These are phyloP conservation scores for Crambe crambe DNA, from an alignment of 37 sponge, comb jelly and placozoan genomes.

Conservation along the genomic window DNA sequence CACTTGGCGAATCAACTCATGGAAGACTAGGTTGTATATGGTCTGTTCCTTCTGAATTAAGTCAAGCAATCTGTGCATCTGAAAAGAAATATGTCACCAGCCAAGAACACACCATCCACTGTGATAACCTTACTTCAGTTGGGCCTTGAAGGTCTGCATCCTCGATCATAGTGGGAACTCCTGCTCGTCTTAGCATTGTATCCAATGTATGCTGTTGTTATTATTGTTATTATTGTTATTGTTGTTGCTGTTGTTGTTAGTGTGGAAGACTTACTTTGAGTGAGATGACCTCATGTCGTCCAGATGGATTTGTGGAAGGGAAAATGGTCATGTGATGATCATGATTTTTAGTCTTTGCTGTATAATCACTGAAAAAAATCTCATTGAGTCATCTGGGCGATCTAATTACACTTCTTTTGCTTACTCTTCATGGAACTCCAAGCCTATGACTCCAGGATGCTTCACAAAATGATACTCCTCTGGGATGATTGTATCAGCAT, in stretches of 20 bases:
- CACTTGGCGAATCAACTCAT: slow-evolving; percentile 98
- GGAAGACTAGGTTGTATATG: slow-evolving; percentile 95
- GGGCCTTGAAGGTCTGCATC: slow-evolving; percentile 53
- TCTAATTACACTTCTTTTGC: neutral
- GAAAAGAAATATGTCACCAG: neutral
- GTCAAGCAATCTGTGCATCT: slow-evolving; percentile 91
- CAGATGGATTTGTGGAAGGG: slow-evolving; percentile 86
- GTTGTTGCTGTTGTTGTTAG: slow-evolving; percentile 4
- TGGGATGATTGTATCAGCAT: slow-evolving; percentile 82
- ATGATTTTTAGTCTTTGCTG: slow-evolving; percentile 73
- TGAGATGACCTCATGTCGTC: slow-evolving; percentile 81
- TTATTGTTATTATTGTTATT: neutral
- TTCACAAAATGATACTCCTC: slow-evolving; percentile 93
- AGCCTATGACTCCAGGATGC: slow-evolving; percentile 85
- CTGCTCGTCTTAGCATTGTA: slow-evolving; percentile 77
- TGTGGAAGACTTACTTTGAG: slow-evolving; percentile 81
- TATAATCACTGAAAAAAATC: slow-evolving; percentile 50
- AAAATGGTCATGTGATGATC: slow-evolving; percentile 83
- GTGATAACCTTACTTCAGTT: slow-evolving; percentile 57
- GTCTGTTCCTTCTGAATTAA: slow-evolving; percentile 90
- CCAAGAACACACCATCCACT: neutral
- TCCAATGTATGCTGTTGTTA: slow-evolving; percentile 68
- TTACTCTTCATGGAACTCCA: slow-evolving; percentile 86
- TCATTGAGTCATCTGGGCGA: neutral
- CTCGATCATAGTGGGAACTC: slow-evolving; percentile 26